Evolutionary conservation across 2,113 vertebrate genomes (phyloP).

Genomic region (Phrynocephalus versicolor): DNA sequence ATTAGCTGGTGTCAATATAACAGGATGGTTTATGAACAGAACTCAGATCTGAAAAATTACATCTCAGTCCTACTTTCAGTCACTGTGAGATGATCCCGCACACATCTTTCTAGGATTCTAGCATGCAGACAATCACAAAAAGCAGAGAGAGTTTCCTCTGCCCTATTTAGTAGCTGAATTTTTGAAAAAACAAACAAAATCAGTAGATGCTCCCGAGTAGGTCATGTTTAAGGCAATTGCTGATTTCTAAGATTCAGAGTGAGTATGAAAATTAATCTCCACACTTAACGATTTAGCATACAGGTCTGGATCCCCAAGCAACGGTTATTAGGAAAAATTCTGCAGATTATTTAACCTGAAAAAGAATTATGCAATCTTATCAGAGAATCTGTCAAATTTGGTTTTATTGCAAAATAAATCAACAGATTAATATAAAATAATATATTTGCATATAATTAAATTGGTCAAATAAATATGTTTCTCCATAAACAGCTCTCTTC

Average conservation of each 20-base stretch:
- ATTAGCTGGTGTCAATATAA: neutral
- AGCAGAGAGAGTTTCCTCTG: neutral
- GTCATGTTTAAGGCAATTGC: no score
- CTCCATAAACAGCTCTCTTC: constrained; percentile 16
- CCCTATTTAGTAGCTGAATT: no score
- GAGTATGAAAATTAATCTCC: neutral
- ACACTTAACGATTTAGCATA: neutral
- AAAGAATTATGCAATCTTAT: neutral
- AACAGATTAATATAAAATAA: neutral
- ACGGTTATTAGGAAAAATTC: no score
- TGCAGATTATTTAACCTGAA: neutral
- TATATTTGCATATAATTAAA: neutral
- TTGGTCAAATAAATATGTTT: neutral
- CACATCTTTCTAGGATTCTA: neutral
- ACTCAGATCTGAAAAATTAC: neutral
- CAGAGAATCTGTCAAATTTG: neutral
- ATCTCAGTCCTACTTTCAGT: no score
- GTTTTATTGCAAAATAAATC: neutral
- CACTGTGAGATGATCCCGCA: neutral
- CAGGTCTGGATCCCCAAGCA: neutral
- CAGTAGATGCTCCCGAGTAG: neutral
- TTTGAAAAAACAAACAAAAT: neutral
- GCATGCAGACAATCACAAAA: neutral
- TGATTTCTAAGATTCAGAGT: neutral
- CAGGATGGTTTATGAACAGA: neutral